Base-by-base conservation (phyloP, 2,888 invertebrate species). In the Drosophila ezoana region DNA sequence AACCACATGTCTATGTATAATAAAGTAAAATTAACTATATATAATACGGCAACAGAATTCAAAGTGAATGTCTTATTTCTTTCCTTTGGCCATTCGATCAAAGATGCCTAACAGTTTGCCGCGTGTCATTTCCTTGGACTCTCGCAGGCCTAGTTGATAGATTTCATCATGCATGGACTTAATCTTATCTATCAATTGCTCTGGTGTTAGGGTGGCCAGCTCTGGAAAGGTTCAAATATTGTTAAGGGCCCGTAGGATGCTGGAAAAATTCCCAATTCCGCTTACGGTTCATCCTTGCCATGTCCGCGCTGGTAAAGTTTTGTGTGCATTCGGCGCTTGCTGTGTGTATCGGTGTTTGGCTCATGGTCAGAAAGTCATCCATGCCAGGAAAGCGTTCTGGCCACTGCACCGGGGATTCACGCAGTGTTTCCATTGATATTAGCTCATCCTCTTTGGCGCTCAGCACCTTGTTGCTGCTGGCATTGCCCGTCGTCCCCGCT, bases 311-410 rank as follows among this genome's bases (percentile, higher is more conserved):
- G 14, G 95, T 95, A 47, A 97, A 93, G 14, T 94, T 95, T 72
- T 93, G 94, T 20, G 95, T 94, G 95, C 95, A 96, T 49, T 95
- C 94, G 47, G 94, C 93, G 52, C 94, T 94, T 9, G 95, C 89
- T 10, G 90, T 86, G 45, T 89, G 90, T 64, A 92, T 90, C 13
- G 93, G 93, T 10, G 94, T 93, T 60, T 94, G 93, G 90, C 95
- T 95, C 91, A 95, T 93, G 54, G 95, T 95, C 48, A 96, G 95
- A 91, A 96, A 98, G 90, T 97, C 97, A 35, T 96, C 95, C 70
- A 98, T 95, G 76, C 98, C 98, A 90, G 98, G 97, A 94, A 98
- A 96, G 93, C 97, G 97, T 93, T 98, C 98, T 14, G 98, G 98
- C 98, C 98, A 99, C 88, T 98, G 93, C 91, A 98, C 98, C 41